Conservation (phyloP, 2,888 invertebrate genomes). For the Drosophila quinaria region DNA sequence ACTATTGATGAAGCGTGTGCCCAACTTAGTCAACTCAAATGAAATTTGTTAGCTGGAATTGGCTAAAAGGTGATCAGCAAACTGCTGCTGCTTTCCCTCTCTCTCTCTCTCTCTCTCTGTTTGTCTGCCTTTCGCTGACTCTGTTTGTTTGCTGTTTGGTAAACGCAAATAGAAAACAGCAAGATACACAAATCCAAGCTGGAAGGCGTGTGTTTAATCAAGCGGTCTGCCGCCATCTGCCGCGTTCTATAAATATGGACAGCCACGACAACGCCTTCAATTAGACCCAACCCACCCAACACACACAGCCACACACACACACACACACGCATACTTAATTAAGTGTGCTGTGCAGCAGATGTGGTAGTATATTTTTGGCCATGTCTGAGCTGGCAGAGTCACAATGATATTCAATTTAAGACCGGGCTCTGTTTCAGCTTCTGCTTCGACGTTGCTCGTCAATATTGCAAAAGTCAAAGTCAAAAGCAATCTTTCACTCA, state of each 20-base stretch:
- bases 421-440: conserved; percentile 12
- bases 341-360: conserved; percentile 39
- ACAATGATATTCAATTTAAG: conserved; percentile 57
- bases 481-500: conserved; percentile 24
- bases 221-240: conserved; percentile 50
- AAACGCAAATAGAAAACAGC: conserved; percentile 32
- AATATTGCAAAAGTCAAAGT: conserved; percentile 52
- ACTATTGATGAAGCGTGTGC: conserved; percentile 29
- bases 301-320: conserved; percentile 7
- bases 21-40: conserved; percentile 39
- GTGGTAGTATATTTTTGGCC: conserved; percentile 35
- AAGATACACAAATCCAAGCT: conserved; percentile 39
- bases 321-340: conserved; percentile 44
- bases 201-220: conserved; percentile 58
- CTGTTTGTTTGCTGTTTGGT: not conserved
- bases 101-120: not conserved
- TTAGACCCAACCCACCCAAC: not conserved
- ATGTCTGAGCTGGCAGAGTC: conserved; percentile 9
- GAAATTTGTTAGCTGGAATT: conserved; percentile 43
- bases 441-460: conserved; percentile 28
- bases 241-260: conserved; percentile 39
- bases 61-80: conserved; percentile 41
- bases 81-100: conserved; percentile 2
- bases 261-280: not conserved
- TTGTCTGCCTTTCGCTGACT: not conserved